Percentiles rank a stretch among this genome's conserved stretches.
These are phyloP conservation scores for Brachyalestes nurse DNA, from an alignment of 2,797 vertebrate species.

Conservation along the genomic window DNA sequence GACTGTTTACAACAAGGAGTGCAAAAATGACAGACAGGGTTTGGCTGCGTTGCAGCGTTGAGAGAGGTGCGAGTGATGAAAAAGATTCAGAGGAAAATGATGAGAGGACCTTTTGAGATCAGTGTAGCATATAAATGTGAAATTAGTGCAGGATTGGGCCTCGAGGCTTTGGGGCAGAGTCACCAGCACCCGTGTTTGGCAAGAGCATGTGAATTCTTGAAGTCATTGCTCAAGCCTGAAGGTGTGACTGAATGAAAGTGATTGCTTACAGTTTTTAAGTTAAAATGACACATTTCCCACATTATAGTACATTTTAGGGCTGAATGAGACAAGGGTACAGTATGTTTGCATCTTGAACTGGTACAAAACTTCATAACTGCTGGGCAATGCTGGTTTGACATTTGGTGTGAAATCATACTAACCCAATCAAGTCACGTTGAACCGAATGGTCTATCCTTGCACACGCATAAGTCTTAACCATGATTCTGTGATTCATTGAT, in stretches of 20 bases:
- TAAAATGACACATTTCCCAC: neutral
- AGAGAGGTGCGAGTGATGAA: slow-evolving; percentile 24
- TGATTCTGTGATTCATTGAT: neutral
- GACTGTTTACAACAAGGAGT: slow-evolving; percentile 28
- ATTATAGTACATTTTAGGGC: neutral
- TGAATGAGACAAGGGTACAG: neutral
- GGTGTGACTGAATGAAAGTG: neutral
- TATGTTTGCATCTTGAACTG: slow-evolving; percentile 4
- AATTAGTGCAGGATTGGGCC: neutral
- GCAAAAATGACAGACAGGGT: neutral
- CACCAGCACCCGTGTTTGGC: neutral
- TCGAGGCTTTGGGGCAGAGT: neutral
- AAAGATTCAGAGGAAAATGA: slow-evolving; percentile 27
- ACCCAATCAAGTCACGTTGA: slow-evolving; percentile 38
- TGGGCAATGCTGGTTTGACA: neutral
- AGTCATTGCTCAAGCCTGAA: neutral
- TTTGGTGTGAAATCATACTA: slow-evolving; percentile 32
- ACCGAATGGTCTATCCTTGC: neutral
- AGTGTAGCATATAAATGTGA: neutral
- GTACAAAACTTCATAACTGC: slow-evolving; percentile 50
- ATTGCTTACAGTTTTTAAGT: neutral
- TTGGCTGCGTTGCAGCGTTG: slow-evolving; percentile 22
- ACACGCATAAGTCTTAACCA: neutral
- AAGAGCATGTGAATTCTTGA: slow-evolving; percentile 7
- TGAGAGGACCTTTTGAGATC: neutral